Conservation (phyloP, 2,113 vertebrate genomes). For the Pipa parva region DNA sequence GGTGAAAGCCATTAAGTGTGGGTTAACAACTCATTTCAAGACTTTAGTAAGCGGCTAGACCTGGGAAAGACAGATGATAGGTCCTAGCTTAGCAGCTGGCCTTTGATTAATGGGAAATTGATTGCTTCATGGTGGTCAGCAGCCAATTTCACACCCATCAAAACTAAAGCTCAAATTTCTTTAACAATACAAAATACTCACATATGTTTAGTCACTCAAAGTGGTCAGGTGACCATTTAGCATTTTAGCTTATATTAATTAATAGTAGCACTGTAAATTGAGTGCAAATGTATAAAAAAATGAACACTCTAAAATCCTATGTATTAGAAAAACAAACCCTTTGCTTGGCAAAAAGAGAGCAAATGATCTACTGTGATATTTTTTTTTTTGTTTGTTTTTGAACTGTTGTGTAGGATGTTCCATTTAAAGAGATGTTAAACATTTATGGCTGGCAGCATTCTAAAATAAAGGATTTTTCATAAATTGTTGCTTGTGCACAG, state of each 20-base stretch:
- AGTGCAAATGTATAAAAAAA: background rate
- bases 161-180: constrained; percentile 30
- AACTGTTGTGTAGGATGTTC: constrained; percentile 8
- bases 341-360: background rate
- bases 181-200: constrained; percentile 18
- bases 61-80: constrained; percentile 6
- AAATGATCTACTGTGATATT: background rate
- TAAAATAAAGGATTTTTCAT: no score
- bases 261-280: background rate
- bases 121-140: background rate
- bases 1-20: constrained; percentile 17
- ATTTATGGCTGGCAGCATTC: no score
- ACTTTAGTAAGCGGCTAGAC: constrained; percentile 23
- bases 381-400: background rate
- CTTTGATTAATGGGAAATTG: constrained; percentile 7
- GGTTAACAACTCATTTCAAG: constrained; percentile 17
- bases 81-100: background rate
- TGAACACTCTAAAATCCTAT: no score
- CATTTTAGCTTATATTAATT: background rate
- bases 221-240: background rate
- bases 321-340: background rate
- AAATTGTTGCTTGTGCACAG: no score
- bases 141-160: constrained; percentile 10
- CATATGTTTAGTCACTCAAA: constrained; percentile 21
- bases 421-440: constrained; percentile 26